These are phyloP conservation scores for Sphaerophoria rueppellii DNA, from an alignment of 2,888 invertebrate genomes.

Conservation along the genomic window DNA sequence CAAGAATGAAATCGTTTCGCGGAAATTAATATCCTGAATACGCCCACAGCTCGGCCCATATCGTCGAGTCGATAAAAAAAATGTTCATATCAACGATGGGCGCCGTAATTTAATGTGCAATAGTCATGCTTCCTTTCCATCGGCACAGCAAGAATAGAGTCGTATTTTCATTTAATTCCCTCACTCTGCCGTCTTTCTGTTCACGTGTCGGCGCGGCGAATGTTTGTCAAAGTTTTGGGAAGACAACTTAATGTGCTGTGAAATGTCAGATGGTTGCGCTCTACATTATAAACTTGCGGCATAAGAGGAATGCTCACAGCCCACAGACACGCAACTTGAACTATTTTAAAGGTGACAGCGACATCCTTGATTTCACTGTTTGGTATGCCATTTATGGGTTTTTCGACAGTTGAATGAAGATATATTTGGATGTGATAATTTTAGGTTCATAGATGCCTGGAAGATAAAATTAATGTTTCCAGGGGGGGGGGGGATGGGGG, in stretches of 20 bases:
- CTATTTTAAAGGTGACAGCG: constrained; percentile 36
- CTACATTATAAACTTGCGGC: neutral
- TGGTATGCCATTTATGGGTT: neutral
- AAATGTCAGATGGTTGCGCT: constrained; percentile 54
- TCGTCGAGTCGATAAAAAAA: neutral
- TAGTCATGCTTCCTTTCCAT: neutral
- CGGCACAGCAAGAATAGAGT: constrained; percentile 11
- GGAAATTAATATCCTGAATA: constrained; percentile 39
- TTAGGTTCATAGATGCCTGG: constrained; percentile 32
- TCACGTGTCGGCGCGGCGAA: neutral
- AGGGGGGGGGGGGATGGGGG: neutral
- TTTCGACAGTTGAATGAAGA: constrained; percentile 3
- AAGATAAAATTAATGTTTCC: constrained; percentile 50
- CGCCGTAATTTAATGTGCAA: constrained; percentile 20
- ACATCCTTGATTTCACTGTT: constrained; percentile 43
- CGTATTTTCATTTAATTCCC: neutral
- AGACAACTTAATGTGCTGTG: constrained; percentile 67
- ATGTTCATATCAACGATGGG: constrained; percentile 9
- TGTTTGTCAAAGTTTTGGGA: constrained; percentile 44
- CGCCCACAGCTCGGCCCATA: neutral
- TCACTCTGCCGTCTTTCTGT: too few relatives aligned
- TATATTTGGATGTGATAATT: constrained; percentile 44
- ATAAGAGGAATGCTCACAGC: constrained; percentile 52
- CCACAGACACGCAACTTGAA: constrained; percentile 40
- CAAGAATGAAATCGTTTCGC: constrained; percentile 40